Conservation (phyloP, 2,888 invertebrate genomes). For the Syrphus vitripennis region DNA sequence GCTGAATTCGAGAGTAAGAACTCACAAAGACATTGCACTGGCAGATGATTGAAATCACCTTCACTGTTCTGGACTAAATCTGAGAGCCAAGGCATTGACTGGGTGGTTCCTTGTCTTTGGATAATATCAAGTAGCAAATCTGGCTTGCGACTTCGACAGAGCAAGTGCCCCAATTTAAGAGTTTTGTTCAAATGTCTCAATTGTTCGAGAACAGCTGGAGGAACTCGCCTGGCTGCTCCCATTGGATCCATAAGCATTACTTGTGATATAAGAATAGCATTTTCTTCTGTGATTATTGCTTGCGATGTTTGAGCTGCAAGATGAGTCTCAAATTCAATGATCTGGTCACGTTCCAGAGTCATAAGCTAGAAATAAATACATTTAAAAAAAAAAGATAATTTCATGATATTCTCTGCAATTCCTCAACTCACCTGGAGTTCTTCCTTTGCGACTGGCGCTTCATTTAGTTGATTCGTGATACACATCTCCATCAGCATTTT, state of each 20-base stretch:
- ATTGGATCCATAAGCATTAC: conserved; percentile 93
- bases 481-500: conserved; percentile 97
- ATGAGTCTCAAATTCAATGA: conserved; percentile 94
- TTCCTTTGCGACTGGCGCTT: conserved; percentile 84
- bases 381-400: background rate
- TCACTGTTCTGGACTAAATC: conserved; percentile 96
- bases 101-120: conserved; percentile 92
- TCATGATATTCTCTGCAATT: background rate
- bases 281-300: conserved; percentile 93
- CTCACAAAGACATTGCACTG: conserved; percentile 98
- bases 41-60: conserved; percentile 88
- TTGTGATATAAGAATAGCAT: conserved; percentile 92
- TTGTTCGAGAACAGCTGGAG: conserved; percentile 89
- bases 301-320: conserved; percentile 94
- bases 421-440: conserved; percentile 83
- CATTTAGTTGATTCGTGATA: conserved; percentile 89
- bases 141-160: conserved; percentile 94
- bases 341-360: conserved; percentile 88
- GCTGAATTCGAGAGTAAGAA: conserved; percentile 89
- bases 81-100: conserved; percentile 98
- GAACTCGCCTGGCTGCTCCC: conserved; percentile 92
- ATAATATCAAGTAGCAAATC: conserved; percentile 96
- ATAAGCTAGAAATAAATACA: conserved; percentile 81
- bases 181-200: conserved; percentile 89
- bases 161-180: conserved; percentile 92